A percentile compares a stretch with the other conserved stretches of the same genome.
These are phyloP conservation scores for Antedon mediterranea DNA, from an alignment of 53 echinoderm and acorn worm genomes.

Conservation along the genomic window DNA sequence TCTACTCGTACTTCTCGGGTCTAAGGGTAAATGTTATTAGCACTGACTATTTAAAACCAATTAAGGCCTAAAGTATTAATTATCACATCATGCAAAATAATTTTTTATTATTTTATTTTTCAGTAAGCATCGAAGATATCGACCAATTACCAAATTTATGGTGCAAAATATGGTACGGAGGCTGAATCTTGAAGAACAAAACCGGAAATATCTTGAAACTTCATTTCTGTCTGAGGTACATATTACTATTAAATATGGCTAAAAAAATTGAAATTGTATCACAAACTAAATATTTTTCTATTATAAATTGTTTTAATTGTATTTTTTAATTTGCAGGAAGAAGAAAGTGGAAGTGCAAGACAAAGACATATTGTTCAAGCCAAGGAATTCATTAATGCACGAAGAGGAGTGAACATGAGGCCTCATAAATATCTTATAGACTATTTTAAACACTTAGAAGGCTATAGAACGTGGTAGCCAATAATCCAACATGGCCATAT, in stretches of 20 bases:
- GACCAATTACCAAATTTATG: conserved; percentile 57
- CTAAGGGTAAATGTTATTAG: neutral
- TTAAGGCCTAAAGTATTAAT: neutral
- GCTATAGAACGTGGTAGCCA: conserved; percentile 34
- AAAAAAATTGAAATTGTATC: too few relatives aligned
- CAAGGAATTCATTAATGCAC: conserved; percentile 6
- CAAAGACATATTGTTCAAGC: conserved; percentile 19
- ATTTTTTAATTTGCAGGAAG: conserved; percentile 21
- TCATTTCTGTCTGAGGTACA: conserved; percentile 56
- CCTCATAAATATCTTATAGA: conserved; percentile 38
- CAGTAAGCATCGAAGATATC: conserved; percentile 56
- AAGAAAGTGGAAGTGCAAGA: conserved; percentile 38
- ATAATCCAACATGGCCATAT: too few relatives aligned
- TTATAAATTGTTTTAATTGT: neutral
- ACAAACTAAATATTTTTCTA: too few relatives aligned
- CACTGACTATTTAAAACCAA: neutral
- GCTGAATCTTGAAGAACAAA: conserved; percentile 62
- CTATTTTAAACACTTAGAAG: conserved; percentile 38
- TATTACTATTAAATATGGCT: too few relatives aligned
- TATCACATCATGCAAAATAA: too few relatives aligned
- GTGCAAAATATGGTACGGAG: conserved; percentile 47
- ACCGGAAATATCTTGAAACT: conserved; percentile 39
- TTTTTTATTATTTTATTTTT: neutral
- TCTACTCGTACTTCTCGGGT: too few relatives aligned
- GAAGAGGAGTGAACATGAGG: conserved; percentile 19